Evolutionary conservation across 2,888 invertebrate genomes (phyloP).

Genomic region (Drosophila heteroneura): DNA sequence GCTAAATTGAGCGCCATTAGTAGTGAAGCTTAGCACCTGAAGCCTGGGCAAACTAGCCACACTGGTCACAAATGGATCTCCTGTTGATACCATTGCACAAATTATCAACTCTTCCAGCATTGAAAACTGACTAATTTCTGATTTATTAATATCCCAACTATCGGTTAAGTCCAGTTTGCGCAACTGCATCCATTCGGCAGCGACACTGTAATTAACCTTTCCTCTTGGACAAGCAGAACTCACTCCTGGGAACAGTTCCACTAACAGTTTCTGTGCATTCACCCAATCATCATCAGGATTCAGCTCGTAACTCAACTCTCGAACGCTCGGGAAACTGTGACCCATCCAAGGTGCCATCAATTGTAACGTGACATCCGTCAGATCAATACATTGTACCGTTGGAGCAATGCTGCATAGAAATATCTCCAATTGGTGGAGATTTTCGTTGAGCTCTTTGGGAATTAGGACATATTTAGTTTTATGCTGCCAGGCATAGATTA

Average conservation of each 20-base stretch:
- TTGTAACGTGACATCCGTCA: background rate
- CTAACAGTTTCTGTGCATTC: background rate
- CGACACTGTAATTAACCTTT: background rate
- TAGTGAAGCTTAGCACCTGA: background rate
- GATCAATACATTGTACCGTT: constrained; percentile 18
- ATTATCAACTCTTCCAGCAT: constrained; percentile 22
- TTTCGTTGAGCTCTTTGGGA: background rate
- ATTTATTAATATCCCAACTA: background rate
- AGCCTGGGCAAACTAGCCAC: constrained; percentile 18
- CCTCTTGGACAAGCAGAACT: background rate
- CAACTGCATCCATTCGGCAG: constrained; percentile 9
- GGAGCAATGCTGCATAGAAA: constrained; percentile 19
- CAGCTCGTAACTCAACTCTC: constrained; percentile 15
- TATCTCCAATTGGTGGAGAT: background rate
- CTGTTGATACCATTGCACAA: too few relatives aligned
- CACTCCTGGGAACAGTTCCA: constrained; percentile 18
- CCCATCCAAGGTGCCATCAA: constrained; percentile 7
- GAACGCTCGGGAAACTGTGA: constrained; percentile 13
- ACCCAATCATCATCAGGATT: background rate
- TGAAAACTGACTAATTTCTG: background rate
- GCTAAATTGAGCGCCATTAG: background rate
- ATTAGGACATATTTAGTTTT: background rate
- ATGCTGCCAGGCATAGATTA: constrained; percentile 25
- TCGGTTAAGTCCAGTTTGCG: constrained; percentile 20
- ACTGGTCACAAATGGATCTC: background rate